Conservation (phyloP, 2,888 invertebrate species). For the Drosophila mayaguana region DNA sequence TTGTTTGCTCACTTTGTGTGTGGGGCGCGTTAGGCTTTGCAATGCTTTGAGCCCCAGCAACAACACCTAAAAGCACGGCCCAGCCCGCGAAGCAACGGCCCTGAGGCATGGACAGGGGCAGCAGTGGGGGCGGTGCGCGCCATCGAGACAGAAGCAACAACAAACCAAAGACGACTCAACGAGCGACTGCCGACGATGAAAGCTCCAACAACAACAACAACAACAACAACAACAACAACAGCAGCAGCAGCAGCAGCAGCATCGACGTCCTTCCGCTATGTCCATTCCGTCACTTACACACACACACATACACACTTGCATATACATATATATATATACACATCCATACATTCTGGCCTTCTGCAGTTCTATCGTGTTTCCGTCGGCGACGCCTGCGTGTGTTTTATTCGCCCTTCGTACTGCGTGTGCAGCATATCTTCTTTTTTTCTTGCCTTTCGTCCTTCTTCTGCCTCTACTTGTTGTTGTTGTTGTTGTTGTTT, state of each 20-base stretch:
- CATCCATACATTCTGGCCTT: neutral
- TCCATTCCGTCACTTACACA: constrained; percentile 28
- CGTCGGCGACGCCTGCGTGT: constrained; percentile 53
- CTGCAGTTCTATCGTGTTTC: constrained; percentile 30
- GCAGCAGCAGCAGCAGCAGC: constrained; percentile 16
- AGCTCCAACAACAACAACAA: constrained; percentile 8
- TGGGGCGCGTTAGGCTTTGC: constrained; percentile 15
- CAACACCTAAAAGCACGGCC: neutral
- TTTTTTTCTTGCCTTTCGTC: neutral
- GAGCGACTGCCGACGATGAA: constrained; percentile 14
- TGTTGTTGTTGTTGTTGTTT: neutral
- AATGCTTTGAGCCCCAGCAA: constrained; percentile 1
- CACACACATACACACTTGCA: neutral
- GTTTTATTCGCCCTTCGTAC: constrained; percentile 39
- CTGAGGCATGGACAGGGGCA: too few species aligned
- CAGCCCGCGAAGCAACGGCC: neutral
- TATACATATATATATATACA: neutral
- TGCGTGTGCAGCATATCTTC: constrained; percentile 20
- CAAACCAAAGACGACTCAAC: constrained; percentile 27
- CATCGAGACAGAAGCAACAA: constrained; percentile 7
- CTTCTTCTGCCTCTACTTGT: neutral
- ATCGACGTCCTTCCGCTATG: constrained; percentile 50
- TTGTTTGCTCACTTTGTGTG: constrained; percentile 47
- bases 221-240: constrained; percentile 14
- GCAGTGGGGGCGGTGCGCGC: neutral